phyloP scores from a whole-genome alignment of 2,888 invertebrate genomes.

The Odontomyia ornata region DNA sequence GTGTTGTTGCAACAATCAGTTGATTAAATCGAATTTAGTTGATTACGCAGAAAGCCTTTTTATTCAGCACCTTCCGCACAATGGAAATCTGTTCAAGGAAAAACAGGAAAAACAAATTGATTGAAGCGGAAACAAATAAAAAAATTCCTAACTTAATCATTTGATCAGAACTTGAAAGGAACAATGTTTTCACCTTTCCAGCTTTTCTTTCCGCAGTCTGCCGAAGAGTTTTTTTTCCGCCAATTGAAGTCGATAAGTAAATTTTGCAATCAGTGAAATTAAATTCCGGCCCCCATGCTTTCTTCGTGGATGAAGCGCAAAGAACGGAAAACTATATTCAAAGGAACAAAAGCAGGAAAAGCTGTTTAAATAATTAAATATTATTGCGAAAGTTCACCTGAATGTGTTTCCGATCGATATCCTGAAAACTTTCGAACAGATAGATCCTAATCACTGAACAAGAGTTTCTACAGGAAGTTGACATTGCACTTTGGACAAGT shows the following conservation, averaged over 20 bases:
- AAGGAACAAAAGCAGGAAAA: too few species aligned
- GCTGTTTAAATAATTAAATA: too few species aligned
- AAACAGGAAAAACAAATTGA: not conserved
- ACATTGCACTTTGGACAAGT: too few species aligned
- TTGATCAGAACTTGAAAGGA: constrained; percentile 19
- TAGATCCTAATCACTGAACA: too few species aligned
- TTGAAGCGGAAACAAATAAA: constrained; percentile 10
- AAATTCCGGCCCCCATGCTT: constrained; percentile 17
- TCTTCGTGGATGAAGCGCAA: not conserved
- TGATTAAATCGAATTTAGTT: constrained; percentile 19
- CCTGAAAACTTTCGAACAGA: too few species aligned
- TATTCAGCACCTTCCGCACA: not conserved
- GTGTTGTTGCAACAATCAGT: constrained; percentile 5
- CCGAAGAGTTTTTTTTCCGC: not conserved
- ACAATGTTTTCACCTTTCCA: constrained; percentile 27
- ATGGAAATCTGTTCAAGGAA: not conserved
- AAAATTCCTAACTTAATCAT: constrained; percentile 27
- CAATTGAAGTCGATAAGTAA: constrained; percentile 28
- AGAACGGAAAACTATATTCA: too few species aligned
- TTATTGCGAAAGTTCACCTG: too few species aligned
- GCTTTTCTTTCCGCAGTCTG: constrained; percentile 3
- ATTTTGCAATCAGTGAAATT: constrained; percentile 41
- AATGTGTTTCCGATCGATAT: too few species aligned
- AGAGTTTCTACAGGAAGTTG: too few species aligned
- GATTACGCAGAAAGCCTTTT: constrained; percentile 11